Evolutionary conservation across 2,797 vertebrate genomes (phyloP).

Genomic region (Phataginus tetradactyla): DNA sequence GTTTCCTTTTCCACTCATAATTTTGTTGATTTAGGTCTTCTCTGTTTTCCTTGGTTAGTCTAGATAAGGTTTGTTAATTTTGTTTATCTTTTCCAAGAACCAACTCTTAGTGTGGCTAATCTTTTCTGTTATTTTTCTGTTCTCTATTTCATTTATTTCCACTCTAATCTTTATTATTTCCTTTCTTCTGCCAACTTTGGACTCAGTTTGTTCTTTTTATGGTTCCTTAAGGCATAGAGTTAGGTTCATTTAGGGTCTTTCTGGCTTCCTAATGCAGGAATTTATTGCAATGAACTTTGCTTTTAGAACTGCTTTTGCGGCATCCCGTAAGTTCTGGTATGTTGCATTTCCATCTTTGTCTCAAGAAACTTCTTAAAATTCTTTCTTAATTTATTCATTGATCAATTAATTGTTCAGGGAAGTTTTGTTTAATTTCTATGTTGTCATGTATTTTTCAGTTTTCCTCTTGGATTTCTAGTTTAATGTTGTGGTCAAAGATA

Average conservation of each 20-base stretch:
- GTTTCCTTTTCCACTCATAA: not conserved
- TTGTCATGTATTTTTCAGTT: not conserved
- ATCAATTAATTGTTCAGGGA: not conserved
- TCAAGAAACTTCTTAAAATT: not conserved
- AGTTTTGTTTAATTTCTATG: not conserved
- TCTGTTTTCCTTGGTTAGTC: not conserved
- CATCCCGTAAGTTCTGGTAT: not conserved
- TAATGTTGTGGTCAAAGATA: not conserved
- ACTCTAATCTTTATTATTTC: not conserved
- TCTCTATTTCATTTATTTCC: not conserved
- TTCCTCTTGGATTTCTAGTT: not conserved
- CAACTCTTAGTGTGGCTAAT: not conserved
- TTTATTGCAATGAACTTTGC: not conserved
- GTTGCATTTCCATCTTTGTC: not conserved
- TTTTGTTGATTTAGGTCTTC: not conserved
- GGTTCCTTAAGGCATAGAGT: not conserved
- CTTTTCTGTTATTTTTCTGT: not conserved
- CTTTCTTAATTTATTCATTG: not conserved
- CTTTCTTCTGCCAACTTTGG: not conserved
- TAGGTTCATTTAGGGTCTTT: not conserved
- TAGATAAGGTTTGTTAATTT: not conserved
- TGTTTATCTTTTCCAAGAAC: not conserved
- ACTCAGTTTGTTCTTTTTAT: not conserved
- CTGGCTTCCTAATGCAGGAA: not conserved
- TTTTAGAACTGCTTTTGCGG: not conserved